Conservation (phyloP, 2,113 vertebrate species). For the Pseudonaja textilis region DNA sequence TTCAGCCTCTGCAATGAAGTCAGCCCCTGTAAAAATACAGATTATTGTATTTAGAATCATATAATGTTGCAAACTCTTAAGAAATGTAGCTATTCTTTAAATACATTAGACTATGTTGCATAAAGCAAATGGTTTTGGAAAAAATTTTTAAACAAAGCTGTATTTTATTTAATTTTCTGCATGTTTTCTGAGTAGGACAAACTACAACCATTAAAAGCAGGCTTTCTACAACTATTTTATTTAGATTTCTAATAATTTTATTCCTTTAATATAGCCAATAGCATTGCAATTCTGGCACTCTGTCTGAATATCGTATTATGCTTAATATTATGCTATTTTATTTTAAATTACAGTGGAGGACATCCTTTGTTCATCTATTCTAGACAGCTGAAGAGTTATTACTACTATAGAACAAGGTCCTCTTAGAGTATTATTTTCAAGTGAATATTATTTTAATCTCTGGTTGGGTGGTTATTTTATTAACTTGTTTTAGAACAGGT, state of each 20-base stretch:
- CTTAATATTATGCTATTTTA: background rate
- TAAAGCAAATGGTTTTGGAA: constrained; percentile 39
- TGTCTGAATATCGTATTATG: background rate
- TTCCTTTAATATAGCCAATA: background rate
- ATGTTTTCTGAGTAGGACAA: background rate
- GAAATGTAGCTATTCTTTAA: constrained; percentile 39
- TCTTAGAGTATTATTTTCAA: background rate
- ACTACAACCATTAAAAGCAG: background rate
- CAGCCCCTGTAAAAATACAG: constrained; percentile 71
- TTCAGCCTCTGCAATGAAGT: constrained; percentile 73
- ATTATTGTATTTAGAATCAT: constrained; percentile 50
- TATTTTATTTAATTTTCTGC: background rate
- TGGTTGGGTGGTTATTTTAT: background rate
- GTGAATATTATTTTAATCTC: background rate
- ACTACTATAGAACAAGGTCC: background rate
- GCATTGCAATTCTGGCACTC: background rate
- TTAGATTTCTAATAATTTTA: background rate
- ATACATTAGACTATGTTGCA: constrained; percentile 45
- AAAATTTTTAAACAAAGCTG: constrained; percentile 53
- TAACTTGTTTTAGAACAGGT: background rate
- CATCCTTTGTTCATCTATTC: background rate
- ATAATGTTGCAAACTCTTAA: constrained; percentile 37
- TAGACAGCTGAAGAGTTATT: background rate
- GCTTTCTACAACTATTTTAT: background rate
- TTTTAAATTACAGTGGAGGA: background rate